A percentile compares a stretch with the other conserved stretches of the same genome.
Conservation (phyloP, 1,140 invertebrate species). For the Cydia amplana region DNA sequence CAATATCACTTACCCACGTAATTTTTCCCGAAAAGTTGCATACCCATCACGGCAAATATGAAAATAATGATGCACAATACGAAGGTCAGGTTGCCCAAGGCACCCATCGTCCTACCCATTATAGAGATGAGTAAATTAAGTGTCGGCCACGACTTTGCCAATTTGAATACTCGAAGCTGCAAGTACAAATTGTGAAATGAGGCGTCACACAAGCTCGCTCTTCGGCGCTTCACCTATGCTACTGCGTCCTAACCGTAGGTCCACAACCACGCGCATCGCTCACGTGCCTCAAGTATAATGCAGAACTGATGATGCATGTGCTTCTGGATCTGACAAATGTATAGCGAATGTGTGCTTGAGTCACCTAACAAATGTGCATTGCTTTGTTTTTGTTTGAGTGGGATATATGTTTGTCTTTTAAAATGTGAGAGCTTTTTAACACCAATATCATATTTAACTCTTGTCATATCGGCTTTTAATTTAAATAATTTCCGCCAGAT, state of each 20-base stretch:
- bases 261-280: slow-evolving; percentile 58
- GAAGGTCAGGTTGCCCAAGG: slow-evolving; percentile 97
- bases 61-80: slow-evolving; percentile 98
- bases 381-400: slow-evolving; percentile 71
- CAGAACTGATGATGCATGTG: slow-evolving; percentile 45
- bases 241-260: slow-evolving; percentile 61
- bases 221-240: slow-evolving; percentile 79
- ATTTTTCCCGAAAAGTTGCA: slow-evolving; percentile 96
- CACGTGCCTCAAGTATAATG: slow-evolving; percentile 29
- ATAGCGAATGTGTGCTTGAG: slow-evolving; percentile 75
- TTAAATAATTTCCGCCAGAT: slow-evolving; percentile 49
- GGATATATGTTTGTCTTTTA: slow-evolving; percentile 72
- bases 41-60: slow-evolving; percentile 99
- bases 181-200: slow-evolving; percentile 80
- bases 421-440: slow-evolving; percentile 67
- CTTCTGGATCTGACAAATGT: slow-evolving; percentile 59
- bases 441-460: slow-evolving; percentile 47
- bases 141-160: slow-evolving; percentile 98
- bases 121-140: slow-evolving; percentile 98
- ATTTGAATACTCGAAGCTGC: slow-evolving; percentile 97
- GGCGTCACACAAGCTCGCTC: slow-evolving; percentile 78
- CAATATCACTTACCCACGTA: slow-evolving; percentile 87
- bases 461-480: slow-evolving; percentile 38
- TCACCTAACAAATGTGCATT: slow-evolving; percentile 74
- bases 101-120: slow-evolving; percentile 97